Base-by-base conservation (phyloP, 53 echinoderm and acorn worm genomes). In the Echinarachnius parma region DNA sequence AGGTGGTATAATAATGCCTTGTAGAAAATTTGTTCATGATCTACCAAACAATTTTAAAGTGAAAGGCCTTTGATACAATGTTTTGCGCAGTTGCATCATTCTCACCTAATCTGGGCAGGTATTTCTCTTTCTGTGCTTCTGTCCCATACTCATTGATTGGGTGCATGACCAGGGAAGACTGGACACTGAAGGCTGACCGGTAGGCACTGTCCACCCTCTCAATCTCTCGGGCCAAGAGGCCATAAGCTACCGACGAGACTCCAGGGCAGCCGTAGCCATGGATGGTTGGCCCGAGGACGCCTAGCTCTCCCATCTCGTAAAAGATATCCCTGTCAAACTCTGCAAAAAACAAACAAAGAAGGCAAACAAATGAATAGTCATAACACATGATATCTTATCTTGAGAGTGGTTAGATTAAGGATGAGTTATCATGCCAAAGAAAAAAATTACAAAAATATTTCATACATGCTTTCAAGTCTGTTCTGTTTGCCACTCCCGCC, bases 151-250 rank as follows among this genome's bases (percentile, higher is more conserved):
- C 86, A 66, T 91, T 66, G 45, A 96, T 96, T 2, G 96, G 96
- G 84, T 96, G 96, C 96, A 96, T 96, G 57, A 96, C 96, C 5
- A 96, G 85, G 13, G 96, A 96, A 26, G 96, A 96, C 78, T 96
- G 96, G 10, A 96, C 96, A 50, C 96, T 96, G 85, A 96, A 87
- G 1, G 91, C 88, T 1, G 96, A 96, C 27, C 96, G 78, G 60
- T 96, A 96, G 54, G 84, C 83, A 48, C 91, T 91, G 70, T 96
- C 96, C 13, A 96, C 91, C 44, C 88, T 49, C 45, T 96, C 96
- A 53, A 79, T 67, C 65, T 96, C 96, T 50, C 96, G 75, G 23
- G 96, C 91, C 3, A 96, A 82, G 46, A 96, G 82, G 45, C 96
- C 96, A 54, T 96, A 96, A 11, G 96, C 96, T 5, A 96, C 91